Base-by-base conservation (phyloP, 2,888 invertebrate species). In the Criorhina ranunculi region DNA sequence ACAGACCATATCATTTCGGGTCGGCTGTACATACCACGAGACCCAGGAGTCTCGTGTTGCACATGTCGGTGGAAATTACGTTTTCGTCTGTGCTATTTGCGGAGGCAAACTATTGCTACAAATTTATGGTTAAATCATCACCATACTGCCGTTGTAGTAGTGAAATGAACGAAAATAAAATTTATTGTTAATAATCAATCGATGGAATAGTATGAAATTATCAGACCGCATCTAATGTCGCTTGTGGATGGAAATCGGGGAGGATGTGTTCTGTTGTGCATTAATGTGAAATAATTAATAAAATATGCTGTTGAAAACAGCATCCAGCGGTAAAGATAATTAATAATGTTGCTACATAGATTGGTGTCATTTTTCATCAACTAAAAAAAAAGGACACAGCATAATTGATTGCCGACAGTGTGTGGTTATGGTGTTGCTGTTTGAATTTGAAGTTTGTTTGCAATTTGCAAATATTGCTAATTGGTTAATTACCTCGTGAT, bases 401-500 rank as follows among this genome's bases (percentile, higher is more conserved):
- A 73, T 64, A 72, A 66, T 76, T 69, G 69, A 67, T 46, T 75
- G 55, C 33, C 19, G 37, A 59, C 55, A 37, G 31, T 17, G 44
- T 55, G 57, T 15, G 55, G 29, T 6, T 11, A 31, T 31, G 2
- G 9, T 42, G 15, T 12, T 24, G 24, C 1, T 24, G 24, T 1
- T 40, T 40, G 33, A 19, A 55, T 55, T 15, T 44, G 17, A 46
- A 35, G 60, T 55, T 66, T 73, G 66, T 67, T 75, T 60, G 70
- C 49, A 70, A 19, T 70, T 72, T 37, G 77, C 57, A 70, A 72
- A 59, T 53, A 60, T 72, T 12, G 44, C 59, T 82, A 82, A 82
- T 82, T 77, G 77, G 70, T 77, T 77, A 82, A 82, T 77, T 82
- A 82, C 64, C 77, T 51, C 53, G 40, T 60, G 70, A 70, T 77